These are phyloP conservation scores for Phylloscopus trochiloides DNA, from an alignment of 2,113 vertebrate genomes.

Conservation along the genomic window DNA sequence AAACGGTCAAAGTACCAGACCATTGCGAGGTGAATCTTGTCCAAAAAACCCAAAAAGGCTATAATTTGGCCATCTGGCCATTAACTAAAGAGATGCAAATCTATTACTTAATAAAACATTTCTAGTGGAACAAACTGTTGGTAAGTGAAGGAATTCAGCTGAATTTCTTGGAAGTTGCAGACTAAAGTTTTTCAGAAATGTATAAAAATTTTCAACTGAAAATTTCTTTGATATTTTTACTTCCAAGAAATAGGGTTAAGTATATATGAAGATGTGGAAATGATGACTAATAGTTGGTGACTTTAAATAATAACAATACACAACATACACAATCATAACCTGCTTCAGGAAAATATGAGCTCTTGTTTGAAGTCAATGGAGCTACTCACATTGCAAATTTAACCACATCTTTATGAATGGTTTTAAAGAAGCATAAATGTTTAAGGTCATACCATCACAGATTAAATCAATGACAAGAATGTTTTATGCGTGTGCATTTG, in stretches of 20 bases:
- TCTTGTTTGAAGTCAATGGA: not conserved
- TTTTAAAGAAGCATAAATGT: not conserved
- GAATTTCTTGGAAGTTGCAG: not conserved
- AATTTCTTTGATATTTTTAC: not conserved
- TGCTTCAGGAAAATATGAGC: not conserved
- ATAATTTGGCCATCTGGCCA: not conserved
- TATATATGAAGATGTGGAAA: not conserved
- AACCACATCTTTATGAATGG: not conserved
- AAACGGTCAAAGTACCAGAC: not conserved
- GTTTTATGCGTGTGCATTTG: not conserved
- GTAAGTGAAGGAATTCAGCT: not conserved
- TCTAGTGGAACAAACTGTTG: not conserved
- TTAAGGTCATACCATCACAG: not conserved
- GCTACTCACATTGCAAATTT: not conserved
- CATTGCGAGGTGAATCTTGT: not conserved
- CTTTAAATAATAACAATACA: not conserved
- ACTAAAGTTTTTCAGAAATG: not conserved
- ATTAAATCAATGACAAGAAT: not conserved
- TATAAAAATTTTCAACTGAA: not conserved
- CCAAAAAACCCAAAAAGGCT: not conserved
- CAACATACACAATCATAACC: not conserved
- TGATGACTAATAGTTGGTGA: not conserved
- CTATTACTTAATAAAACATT: not conserved
- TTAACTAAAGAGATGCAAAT: not conserved
- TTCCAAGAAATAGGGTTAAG: not conserved